Evolutionary conservation across 2,888 invertebrate genomes (phyloP), one percentile per base, ranked within the genome.

Genomic region (Altica lythri): DNA sequence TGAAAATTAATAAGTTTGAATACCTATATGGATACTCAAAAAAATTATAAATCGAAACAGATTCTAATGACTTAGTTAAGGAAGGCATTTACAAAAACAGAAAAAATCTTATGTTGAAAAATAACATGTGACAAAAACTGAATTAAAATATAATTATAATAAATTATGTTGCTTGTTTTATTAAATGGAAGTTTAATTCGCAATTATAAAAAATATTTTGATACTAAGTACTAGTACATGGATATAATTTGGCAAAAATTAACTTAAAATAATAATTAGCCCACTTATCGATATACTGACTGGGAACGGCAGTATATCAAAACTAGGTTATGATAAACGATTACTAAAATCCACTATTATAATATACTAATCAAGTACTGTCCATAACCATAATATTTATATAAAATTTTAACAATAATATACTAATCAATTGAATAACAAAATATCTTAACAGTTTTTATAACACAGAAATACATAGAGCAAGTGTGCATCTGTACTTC

Each of bases 371-470:
- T 57, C 63, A 62, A 71, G 71, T 72, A 72, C 70, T 70, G 60
- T 65, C 72, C 72, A 71, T 65, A 66, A 61, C 67, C 65, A 63
- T 66, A 72, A 75, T 72, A 74, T 73, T 73, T 72, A 74, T 74
- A 74, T 72, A 74, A 74, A 75, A 74, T 68, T 72, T 71, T 70
- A 75, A 74, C 73, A 73, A 74, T 72, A 72, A 70, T 71, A 70
- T 67, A 68, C 62, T 67, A 70, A 69, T 66, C 55, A 67, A 61
- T 66, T 60, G 61, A 55, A 58, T 60, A 64, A 67, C 63, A 55
- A 66, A 67, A 65, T 61, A 55, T 62, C 65, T 66, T 69, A 71
- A 70, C 67, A 69, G 68, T 66, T 62, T n/a, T 58, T 55, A 66
- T 67, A 67, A 68, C 62, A 53, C 42, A 63, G 62, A 68, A 66